phyloP scores from a whole-genome alignment of 1,140 invertebrate genomes.

The Leucophenga varia region DNA sequence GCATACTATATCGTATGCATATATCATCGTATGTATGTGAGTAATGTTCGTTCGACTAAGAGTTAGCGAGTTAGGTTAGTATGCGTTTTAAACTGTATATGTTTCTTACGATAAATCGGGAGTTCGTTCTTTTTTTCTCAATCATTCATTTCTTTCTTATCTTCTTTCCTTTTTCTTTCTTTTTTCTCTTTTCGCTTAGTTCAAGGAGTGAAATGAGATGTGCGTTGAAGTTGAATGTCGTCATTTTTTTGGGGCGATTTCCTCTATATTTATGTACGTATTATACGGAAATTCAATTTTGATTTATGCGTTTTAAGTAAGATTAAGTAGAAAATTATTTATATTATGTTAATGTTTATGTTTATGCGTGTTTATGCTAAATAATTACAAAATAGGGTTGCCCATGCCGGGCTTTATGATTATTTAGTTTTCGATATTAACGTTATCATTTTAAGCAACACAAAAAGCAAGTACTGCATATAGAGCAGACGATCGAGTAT shows the following conservation, averaged over 20 bases:
- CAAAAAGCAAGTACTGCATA: too few species aligned
- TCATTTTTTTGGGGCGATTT: conserved; percentile 3
- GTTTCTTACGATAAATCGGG: too few species aligned
- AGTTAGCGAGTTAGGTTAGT: conserved; percentile 49
- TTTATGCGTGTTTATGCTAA: too few species aligned
- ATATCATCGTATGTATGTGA: conserved; percentile 22
- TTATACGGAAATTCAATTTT: conserved; percentile 29
- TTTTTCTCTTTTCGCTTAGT: conserved; percentile 20
- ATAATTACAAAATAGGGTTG: too few species aligned
- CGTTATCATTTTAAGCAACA: too few species aligned
- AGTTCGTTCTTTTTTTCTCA: conserved; percentile 14
- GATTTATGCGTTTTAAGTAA: conserved; percentile 50
- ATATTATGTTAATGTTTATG: too few species aligned
- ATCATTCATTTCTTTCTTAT: conserved; percentile 12
- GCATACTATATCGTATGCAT: conserved; percentile 2
- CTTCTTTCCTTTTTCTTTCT: conserved; percentile 8
- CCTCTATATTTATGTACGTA: conserved; percentile 1
- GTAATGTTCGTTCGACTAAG: conserved; percentile 45
- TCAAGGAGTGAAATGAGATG: conserved; percentile 19
- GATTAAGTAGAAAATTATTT: conserved; percentile 46
- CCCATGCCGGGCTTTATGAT: too few species aligned
- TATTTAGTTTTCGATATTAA: too few species aligned
- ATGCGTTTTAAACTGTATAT: conserved; percentile 48
- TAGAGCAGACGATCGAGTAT: too few species aligned
- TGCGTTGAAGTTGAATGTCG: conserved; percentile 47